Evolutionary conservation across 2,888 invertebrate genomes (phyloP), one percentile per base, ranked within the genome.

Genomic region (Matsumyia berberina): DNA sequence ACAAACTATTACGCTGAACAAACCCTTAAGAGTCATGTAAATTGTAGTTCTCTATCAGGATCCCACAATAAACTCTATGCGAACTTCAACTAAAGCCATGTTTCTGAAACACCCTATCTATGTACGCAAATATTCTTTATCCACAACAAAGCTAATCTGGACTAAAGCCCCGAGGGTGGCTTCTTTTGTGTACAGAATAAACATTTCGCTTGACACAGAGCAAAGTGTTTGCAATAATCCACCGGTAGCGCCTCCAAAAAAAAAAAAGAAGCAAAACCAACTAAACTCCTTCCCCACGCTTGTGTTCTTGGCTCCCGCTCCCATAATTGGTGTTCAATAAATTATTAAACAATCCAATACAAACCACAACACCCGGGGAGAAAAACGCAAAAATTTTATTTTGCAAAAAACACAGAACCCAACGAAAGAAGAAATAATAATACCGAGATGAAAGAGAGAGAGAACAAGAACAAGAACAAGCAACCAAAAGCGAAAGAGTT

Each of bases 321-420:
- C 76, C 69, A 57, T 49, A 62, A 67, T 49, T 62, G 39, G n/a
- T 46, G 60, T 69, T 81, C 57, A 67, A 81, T 74, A 74, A 62
- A 81, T 73, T 42, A 49, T 19, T n/a, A 62, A 55, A 19, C 46
- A 42, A 35, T 17, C 35, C 57, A 58, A 51, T 42, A 51, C 17
- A 39, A 37, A 33, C 62, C 29, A 53, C 29, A 29, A 49, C 17
- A 39, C 19, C 58, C 35, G 5, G 17, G 5, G 15, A 19, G 31
- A 72, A 37, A 5, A 72, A 51, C 42, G 19, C 31, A 39, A 64
- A 55, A 33, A 60, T 46, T 53, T 4, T 35, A 44, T 42, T 42
- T 66, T 51, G 51, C 39, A 29, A 67, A 51, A 39, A 29, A n/a
- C n/a, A n/a, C n/a, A n/a, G n/a, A n/a, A n/a, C n/a, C n/a, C n/a